These are phyloP conservation scores for Stigmatopora nigra DNA, from an alignment of 2,113 vertebrate genomes.

Conservation along the genomic window DNA sequence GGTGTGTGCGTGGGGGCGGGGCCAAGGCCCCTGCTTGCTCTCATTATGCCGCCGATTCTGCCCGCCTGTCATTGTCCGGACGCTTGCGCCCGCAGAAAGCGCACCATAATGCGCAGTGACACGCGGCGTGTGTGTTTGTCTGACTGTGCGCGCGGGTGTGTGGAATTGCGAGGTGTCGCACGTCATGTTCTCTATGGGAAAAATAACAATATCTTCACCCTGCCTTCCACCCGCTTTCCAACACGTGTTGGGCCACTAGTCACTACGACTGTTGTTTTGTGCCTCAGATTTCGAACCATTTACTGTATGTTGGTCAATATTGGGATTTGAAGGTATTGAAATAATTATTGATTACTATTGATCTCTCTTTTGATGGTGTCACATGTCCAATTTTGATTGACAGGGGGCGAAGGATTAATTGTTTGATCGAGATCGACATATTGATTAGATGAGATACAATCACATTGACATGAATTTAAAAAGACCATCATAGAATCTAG, in stretches of 20 bases:
- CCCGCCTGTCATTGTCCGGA: slow-evolving; percentile 78
- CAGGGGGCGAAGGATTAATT: too few species aligned
- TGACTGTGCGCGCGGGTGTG: slow-evolving; percentile 28
- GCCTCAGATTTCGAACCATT: neutral
- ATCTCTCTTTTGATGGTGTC: too few species aligned
- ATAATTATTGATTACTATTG: neutral
- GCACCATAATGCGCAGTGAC: slow-evolving; percentile 78
- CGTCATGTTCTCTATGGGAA: slow-evolving; percentile 64
- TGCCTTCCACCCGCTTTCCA: slow-evolving; percentile 39
- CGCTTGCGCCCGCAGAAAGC: slow-evolving; percentile 70
- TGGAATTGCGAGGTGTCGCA: slow-evolving; percentile 67
- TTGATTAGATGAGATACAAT: too few species aligned
- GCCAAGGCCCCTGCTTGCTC: slow-evolving; percentile 70
- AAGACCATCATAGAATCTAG: too few species aligned
- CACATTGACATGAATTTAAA: too few species aligned
- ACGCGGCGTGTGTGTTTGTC: slow-evolving; percentile 56
- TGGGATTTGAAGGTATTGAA: neutral
- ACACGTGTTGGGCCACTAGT: slow-evolving; percentile 47
- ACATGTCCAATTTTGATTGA: too few species aligned
- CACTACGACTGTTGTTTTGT: slow-evolving; percentile 29
- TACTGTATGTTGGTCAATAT: neutral
- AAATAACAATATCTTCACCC: slow-evolving; percentile 64
- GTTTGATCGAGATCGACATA: too few species aligned
- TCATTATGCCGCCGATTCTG: slow-evolving; percentile 83
- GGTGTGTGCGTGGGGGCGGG: slow-evolving; percentile 34